phyloP scores from a whole-genome alignment of 2,888 invertebrate genomes.

The Spicauda simplicius region DNA sequence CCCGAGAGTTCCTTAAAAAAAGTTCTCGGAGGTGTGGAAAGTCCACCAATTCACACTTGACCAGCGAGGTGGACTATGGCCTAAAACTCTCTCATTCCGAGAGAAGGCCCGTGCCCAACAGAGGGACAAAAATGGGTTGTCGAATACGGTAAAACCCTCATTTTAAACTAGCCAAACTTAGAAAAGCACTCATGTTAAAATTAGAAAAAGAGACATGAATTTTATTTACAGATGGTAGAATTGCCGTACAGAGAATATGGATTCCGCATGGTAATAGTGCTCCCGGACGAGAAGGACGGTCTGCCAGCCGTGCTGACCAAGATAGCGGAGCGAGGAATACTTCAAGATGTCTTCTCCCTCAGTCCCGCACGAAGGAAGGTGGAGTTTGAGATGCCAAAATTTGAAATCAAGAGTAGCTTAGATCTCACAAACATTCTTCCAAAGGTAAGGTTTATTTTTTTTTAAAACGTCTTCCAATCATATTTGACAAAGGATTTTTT shows the following conservation, averaged over 20 bases:
- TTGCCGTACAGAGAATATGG: slow-evolving; percentile 60
- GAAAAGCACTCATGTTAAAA: too few species aligned
- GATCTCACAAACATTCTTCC: slow-evolving; percentile 56
- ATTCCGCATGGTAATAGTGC: slow-evolving; percentile 63
- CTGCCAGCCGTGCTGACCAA: slow-evolving; percentile 55
- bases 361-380: slow-evolving; percentile 47
- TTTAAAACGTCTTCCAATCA: too few species aligned
- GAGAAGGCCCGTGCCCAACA: too few species aligned
- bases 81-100: too few species aligned
- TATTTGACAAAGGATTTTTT: too few species aligned
- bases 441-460: slow-evolving; percentile 48
- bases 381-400: slow-evolving; percentile 57
- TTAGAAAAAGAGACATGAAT: neutral
- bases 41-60: too few species aligned
- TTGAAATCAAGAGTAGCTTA: slow-evolving; percentile 55
- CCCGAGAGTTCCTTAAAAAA: too few species aligned
- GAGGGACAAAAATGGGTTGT: too few species aligned
- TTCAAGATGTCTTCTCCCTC: slow-evolving; percentile 54
- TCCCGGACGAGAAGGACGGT: slow-evolving; percentile 60
- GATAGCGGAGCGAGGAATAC: slow-evolving; percentile 51
- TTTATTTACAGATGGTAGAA: slow-evolving; percentile 55
- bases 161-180: too few species aligned
- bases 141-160: too few species aligned
- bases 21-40: too few species aligned
- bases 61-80: too few species aligned